Evolutionary conservation across 2,888 invertebrate species (phyloP).

Genomic region (Noctua comes): DNA sequence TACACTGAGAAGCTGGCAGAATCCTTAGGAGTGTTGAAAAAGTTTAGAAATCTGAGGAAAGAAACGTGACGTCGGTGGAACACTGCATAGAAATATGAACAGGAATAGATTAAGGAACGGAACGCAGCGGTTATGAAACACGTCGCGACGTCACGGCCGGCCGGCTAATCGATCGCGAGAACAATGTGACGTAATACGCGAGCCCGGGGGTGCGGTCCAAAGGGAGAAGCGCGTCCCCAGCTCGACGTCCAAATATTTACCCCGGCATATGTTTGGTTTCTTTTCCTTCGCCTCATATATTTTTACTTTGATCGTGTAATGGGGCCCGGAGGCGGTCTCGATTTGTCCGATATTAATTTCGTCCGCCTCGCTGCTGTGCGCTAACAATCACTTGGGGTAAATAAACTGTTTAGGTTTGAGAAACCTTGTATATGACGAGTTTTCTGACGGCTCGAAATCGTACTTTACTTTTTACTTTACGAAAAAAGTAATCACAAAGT

Average conservation of each 20-base stretch:
- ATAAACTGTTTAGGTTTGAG: conserved; percentile 71
- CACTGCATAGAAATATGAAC: conserved; percentile 58
- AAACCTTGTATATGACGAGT: conserved; percentile 54
- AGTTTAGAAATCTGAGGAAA: conserved; percentile 36
- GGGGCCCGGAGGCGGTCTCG: conserved; percentile 83
- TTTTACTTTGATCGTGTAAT: conserved; percentile 89
- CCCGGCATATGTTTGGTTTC: conserved; percentile 89
- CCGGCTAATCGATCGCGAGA: conserved; percentile 87
- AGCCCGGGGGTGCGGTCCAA: conserved; percentile 72
- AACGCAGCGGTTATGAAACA: conserved; percentile 78
- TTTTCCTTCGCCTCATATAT: conserved; percentile 90
- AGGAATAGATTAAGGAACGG: conserved; percentile 66
- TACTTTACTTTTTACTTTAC: conserved; percentile 4
- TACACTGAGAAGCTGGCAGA: conserved; percentile 44
- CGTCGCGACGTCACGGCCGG: conserved; percentile 80
- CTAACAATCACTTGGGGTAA: conserved; percentile 71
- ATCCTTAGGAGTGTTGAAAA: conserved; percentile 49
- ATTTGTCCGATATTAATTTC: conserved; percentile 88
- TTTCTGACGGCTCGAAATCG: not conserved
- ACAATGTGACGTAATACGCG: conserved; percentile 87
- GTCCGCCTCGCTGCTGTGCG: conserved; percentile 70
- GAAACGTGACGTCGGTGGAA: conserved; percentile 49
- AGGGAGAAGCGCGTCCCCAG: conserved; percentile 74
- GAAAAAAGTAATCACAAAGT: conserved; percentile 14
- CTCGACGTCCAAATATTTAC: conserved; percentile 87